phyloP scores from a whole-genome alignment of 2,797 vertebrate species.

The Ciconia nigra region DNA sequence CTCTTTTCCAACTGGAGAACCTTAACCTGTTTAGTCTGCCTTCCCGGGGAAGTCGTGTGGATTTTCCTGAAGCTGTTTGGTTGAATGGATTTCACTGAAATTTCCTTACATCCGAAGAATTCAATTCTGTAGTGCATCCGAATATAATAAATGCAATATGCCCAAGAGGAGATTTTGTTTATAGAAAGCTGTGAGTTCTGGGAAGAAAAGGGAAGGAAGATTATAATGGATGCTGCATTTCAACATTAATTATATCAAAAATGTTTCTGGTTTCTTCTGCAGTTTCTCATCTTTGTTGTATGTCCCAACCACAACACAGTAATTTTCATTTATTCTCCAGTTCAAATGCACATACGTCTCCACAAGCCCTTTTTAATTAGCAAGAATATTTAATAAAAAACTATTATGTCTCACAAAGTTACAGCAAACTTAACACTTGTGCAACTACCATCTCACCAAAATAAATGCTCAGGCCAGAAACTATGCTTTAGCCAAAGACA shows the following conservation, averaged over 20 bases:
- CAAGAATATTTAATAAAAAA: not conserved
- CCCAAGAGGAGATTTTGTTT: not conserved
- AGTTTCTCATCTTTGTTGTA: not conserved
- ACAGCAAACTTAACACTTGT: not conserved
- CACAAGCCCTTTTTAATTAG: not conserved
- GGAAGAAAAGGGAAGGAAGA: not conserved
- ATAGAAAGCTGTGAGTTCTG: not conserved
- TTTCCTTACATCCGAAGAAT: not conserved
- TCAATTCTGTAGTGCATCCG: not conserved
- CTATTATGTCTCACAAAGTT: not conserved
- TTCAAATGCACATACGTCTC: not conserved
- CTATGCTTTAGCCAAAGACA: not conserved
- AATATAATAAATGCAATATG: not conserved
- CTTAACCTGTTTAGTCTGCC: not conserved
- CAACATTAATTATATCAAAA: not conserved
- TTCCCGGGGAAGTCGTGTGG: not conserved
- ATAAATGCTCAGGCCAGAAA: not conserved
- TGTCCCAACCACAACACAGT: not conserved
- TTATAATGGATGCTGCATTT: not conserved
- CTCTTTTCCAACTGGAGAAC: not conserved
- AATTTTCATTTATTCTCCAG: not conserved
- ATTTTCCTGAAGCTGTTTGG: not conserved
- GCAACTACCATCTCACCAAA: not conserved
- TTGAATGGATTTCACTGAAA: not conserved
- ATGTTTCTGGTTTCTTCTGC: not conserved